phyloP scores from a whole-genome alignment of 2,888 invertebrate genomes.

The Linyphia triangularis region DNA sequence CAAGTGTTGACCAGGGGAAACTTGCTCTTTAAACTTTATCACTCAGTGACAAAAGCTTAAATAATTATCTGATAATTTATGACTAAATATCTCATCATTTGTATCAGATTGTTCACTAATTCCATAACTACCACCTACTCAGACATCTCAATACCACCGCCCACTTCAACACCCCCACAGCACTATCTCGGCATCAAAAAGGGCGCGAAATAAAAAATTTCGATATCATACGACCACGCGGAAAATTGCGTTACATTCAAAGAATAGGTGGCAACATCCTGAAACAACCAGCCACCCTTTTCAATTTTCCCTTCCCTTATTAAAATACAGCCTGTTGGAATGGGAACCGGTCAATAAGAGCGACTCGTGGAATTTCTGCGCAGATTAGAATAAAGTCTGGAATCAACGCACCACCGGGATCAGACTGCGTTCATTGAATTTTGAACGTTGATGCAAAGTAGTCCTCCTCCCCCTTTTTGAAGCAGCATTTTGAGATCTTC shows the following conservation, averaged over 20 bases:
- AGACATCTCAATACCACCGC: background rate
- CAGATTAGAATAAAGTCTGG: conserved; percentile 1
- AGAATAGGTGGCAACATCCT: background rate
- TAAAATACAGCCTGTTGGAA: conserved; percentile 24
- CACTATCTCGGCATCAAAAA: background rate
- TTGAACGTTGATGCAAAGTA: background rate
- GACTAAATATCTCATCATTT: too few relatives aligned
- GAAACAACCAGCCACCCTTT: background rate
- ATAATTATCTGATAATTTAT: too few relatives aligned
- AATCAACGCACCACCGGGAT: conserved; percentile 4
- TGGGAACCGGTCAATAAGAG: conserved; percentile 45
- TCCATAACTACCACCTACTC: too few relatives aligned
- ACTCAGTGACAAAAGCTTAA: too few relatives aligned
- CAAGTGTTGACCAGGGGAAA: too few relatives aligned
- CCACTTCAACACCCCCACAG: background rate
- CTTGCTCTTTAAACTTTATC: too few relatives aligned
- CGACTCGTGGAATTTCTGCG: conserved; percentile 26
- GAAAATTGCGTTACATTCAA: background rate
- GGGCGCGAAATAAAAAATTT: background rate
- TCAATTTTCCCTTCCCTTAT: background rate
- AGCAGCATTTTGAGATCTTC: background rate
- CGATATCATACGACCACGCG: background rate
- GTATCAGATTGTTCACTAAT: too few relatives aligned
- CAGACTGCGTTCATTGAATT: background rate
- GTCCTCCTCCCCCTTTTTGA: background rate